Conservation (phyloP, 2,797 vertebrate species). For the Clamator glandarius region DNA sequence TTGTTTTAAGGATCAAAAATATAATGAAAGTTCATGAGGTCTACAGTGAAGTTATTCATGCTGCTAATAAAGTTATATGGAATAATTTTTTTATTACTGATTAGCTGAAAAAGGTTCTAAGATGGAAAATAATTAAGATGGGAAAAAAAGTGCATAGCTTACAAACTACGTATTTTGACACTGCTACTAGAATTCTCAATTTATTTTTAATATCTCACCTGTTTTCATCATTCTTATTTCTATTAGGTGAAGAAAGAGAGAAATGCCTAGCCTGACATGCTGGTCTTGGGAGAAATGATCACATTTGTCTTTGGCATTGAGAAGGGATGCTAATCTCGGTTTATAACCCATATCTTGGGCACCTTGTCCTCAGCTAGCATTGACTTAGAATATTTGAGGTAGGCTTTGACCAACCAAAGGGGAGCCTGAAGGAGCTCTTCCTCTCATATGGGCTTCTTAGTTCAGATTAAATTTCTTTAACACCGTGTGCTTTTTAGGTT, state of each 20-base stretch:
- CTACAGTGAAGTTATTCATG: neutral
- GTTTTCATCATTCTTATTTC: neutral
- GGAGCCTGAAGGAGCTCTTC: neutral
- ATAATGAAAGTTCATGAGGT: neutral
- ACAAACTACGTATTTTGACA: neutral
- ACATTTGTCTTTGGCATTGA: neutral
- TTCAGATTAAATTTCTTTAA: neutral
- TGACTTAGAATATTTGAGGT: neutral
- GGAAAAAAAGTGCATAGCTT: neutral
- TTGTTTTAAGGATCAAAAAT: neutral
- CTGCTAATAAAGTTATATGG: neutral
- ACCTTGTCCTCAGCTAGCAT: neutral
- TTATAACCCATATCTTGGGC: neutral
- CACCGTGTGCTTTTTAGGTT: fast-evolving
- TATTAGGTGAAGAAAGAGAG: neutral
- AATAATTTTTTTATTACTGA: neutral
- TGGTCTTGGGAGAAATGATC: neutral
- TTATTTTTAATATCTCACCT: neutral
- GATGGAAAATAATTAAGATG: neutral
- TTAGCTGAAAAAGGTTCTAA: neutral
- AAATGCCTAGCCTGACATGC: neutral
- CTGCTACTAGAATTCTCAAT: neutral
- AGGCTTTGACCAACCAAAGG: neutral
- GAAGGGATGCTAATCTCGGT: neutral
- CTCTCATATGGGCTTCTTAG: neutral